phyloP scores from a whole-genome alignment of 2,888 invertebrate genomes.

The Sturmia bella region DNA sequence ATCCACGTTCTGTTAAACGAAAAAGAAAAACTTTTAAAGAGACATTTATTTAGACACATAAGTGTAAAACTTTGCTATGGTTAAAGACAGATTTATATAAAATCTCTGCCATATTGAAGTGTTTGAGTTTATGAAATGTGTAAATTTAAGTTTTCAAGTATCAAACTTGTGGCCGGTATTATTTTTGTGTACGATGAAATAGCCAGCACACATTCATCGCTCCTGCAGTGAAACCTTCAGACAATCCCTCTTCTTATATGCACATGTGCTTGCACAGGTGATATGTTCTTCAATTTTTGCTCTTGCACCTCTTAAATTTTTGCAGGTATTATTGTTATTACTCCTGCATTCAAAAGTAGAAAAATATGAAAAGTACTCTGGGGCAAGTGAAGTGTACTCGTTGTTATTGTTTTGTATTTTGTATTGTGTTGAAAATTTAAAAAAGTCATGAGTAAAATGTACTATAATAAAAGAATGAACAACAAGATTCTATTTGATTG shows the following conservation, averaged over 20 bases:
- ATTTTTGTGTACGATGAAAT: no score
- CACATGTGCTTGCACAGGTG: constrained; percentile 19
- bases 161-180: no score
- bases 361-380: constrained; percentile 33
- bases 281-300: constrained; percentile 21
- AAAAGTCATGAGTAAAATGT: constrained; percentile 40
- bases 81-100: not conserved
- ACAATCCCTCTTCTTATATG: not conserved
- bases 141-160: no score
- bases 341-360: constrained; percentile 25
- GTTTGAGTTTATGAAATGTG: no score
- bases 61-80: not conserved
- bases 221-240: constrained; percentile 1
- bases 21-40: not conserved
- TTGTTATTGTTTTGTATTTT: constrained; percentile 52
- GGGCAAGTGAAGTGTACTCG: constrained; percentile 59
- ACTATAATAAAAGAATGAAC: constrained; percentile 12
- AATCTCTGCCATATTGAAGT: no score
- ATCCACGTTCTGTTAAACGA: not conserved
- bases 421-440: constrained; percentile 48
- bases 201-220: no score
- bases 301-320: constrained; percentile 14
- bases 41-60: constrained; percentile 18
- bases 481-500: constrained; percentile 17
- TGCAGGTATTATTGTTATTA: constrained; percentile 33